Conservation (phyloP, 2,113 vertebrate genomes). For the Fulmarus glacialis region DNA sequence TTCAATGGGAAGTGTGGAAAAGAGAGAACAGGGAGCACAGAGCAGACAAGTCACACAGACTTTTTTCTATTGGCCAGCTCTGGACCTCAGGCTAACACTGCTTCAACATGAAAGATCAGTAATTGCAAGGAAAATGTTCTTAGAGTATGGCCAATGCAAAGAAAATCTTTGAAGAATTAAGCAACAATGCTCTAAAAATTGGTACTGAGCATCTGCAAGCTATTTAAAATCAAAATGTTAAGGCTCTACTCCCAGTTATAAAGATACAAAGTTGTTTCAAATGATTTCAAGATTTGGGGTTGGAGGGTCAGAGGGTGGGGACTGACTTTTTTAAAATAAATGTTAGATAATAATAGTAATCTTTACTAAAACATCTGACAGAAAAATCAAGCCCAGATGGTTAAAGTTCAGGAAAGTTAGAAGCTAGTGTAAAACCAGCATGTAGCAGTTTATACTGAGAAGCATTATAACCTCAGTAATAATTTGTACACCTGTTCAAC, state of each 20-base stretch:
- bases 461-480: neutral
- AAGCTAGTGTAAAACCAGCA: neutral
- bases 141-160: neutral
- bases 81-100: neutral
- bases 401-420: neutral
- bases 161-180: neutral
- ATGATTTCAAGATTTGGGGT: neutral
- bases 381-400: neutral
- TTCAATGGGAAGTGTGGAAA: neutral
- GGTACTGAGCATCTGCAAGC: neutral
- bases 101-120: neutral
- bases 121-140: neutral
- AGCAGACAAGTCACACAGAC: neutral
- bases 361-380: neutral
- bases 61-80: neutral
- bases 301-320: neutral
- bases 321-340: neutral
- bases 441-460: neutral
- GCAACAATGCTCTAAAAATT: neutral
- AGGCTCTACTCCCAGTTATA: neutral
- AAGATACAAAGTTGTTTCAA: neutral
- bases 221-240: neutral
- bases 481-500: neutral
- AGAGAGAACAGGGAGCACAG: neutral
- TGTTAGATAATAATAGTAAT: neutral